Conservation (phyloP, 1,140 invertebrate species). For the Cepaea nemoralis region DNA sequence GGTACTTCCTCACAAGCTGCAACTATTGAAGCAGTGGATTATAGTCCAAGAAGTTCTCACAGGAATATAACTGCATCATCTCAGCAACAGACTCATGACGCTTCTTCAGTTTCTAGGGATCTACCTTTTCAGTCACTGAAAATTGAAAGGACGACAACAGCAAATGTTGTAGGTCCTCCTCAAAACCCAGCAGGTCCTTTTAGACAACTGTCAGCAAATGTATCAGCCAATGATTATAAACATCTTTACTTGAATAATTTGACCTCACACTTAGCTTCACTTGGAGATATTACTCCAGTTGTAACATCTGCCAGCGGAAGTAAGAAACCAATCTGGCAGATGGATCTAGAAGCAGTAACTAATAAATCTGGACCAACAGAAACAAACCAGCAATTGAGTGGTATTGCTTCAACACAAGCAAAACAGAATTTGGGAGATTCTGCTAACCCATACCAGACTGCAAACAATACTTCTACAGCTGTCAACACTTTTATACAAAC, state of each 20-base stretch:
- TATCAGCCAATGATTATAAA: background rate
- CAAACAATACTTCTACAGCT: background rate
- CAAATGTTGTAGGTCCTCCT: background rate
- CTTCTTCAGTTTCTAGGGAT: background rate
- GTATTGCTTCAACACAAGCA: background rate
- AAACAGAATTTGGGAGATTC: background rate
- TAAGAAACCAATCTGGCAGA: constrained; percentile 5
- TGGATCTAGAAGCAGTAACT: background rate
- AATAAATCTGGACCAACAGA: background rate
- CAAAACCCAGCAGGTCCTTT: background rate
- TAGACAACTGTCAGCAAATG: background rate
- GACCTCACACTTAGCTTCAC: background rate
- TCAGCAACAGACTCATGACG: background rate
- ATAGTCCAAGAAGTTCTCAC: background rate
- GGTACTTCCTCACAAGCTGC: background rate
- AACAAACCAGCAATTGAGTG: background rate
- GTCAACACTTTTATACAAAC: background rate
- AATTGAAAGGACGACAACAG: background rate
- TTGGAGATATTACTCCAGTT: background rate
- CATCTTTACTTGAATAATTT: background rate
- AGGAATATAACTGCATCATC: background rate
- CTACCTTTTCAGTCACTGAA: background rate
- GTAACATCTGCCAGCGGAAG: background rate
- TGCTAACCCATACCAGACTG: background rate
- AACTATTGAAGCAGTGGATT: background rate